Conservation (phyloP, 2,113 vertebrate genomes). For the Psephotus haematonotus region DNA sequence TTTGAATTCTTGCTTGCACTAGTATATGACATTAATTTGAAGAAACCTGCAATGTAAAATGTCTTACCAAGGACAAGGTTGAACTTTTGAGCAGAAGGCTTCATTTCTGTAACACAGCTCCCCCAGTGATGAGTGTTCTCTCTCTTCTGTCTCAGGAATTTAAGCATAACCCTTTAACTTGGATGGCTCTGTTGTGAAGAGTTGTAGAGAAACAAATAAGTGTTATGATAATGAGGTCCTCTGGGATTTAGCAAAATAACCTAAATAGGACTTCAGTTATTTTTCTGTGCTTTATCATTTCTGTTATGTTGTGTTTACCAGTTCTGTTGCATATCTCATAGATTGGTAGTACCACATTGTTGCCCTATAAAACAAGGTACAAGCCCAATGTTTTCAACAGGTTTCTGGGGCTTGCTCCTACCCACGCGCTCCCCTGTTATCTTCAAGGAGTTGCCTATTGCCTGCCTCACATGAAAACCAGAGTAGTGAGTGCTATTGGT, state of each 20-base stretch:
- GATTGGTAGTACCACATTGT: accelerated
- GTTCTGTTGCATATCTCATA: background rate
- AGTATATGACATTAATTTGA: background rate
- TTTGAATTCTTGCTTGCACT: background rate
- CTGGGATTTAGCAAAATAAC: background rate
- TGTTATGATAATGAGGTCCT: too few species aligned
- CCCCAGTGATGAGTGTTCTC: background rate
- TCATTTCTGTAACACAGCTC: background rate
- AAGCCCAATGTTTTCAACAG: background rate
- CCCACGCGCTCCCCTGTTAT: background rate
- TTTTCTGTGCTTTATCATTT: background rate
- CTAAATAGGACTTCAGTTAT: background rate
- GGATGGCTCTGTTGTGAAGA: background rate
- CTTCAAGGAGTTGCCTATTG: background rate
- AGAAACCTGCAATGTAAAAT: background rate
- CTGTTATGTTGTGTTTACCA: background rate
- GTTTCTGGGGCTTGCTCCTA: background rate
- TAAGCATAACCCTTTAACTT: background rate
- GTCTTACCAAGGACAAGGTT: background rate
- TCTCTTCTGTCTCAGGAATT: background rate
- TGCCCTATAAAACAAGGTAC: background rate
- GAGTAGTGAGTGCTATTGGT: background rate
- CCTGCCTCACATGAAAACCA: background rate
- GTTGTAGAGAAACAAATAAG: background rate
- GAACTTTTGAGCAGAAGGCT: background rate